Base-by-base conservation (phyloP, 2,888 invertebrate genomes). In the Heliconius erato region DNA sequence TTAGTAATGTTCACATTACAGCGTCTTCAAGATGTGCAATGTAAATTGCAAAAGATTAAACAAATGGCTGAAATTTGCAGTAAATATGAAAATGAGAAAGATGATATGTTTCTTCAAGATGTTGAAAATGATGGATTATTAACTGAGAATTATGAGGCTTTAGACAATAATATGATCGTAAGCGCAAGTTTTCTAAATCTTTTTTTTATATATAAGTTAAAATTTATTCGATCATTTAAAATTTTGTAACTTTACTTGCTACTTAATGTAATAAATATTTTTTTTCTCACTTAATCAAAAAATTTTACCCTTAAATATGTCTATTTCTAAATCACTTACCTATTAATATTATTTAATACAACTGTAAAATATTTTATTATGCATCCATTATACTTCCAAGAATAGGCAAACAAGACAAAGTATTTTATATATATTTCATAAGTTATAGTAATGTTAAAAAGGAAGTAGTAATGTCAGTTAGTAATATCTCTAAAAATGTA, bases 31-130 rank as follows among this genome's bases (percentile, higher is more conserved):
- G 92, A 91, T n/a, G 90, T 96, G 2, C 91, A 95, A 65, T 92
- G 93, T 40, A 97, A 97, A 88, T 96, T 97, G 9, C 95, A 96
- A 84, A 96, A 96, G 32, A 92, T 98, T n/a, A 88, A 96, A 54
- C 97, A 97, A 86, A 90, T 98, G 82, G 93, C 96, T 0, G 95
- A 96, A 65, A 96, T 97, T 79, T 98, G 98, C 86, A 93, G 96
- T 76, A 97, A 97, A 89, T 96, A 97, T 83, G 98, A 98, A 89
- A 97, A 97, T 0, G 94, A 96, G 74, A 94, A 96, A 0, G 97
- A 97, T 86, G 96, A 96, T 71, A 83, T 86, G 0, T 87, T 90
- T 9, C 84, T 88, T 2, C 87, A 89, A 68, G 90, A 88, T 4
- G 78, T 86, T 0, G 89, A 91, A 11, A 85, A 86, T 23, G 88